Base-by-base conservation (phyloP, 2,888 invertebrate species). In the Sarcophaga rosellei region DNA sequence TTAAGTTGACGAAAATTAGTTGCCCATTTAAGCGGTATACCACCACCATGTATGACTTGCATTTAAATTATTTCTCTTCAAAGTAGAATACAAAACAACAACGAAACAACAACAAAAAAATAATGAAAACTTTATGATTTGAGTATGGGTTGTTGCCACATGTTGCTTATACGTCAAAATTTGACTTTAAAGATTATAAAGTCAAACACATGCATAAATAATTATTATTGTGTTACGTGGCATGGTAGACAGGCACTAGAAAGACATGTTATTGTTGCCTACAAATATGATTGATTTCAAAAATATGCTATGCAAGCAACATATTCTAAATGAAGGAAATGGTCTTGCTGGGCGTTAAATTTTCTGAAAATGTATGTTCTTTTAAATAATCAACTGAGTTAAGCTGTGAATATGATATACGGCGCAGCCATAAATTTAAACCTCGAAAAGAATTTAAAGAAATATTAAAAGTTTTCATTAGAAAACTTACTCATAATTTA, bases 161-260 rank as follows among this genome's bases (percentile, higher is more conserved):
- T 86, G 86, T 86, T 84, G 84, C 84, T 86, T 76, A 86, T 84
- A 84, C 89, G 89, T 90, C 91, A 90, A 91, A 91, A 91, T 90
- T 86, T 86, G 81, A 86, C 86, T 86, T 74, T 62, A 79, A 82
- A 84, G 78, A 78, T 86, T 86, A 81, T 91, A 90, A 91, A 91
- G 91, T 91, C 91, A 91, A 91, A 89, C 89, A 90, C 91, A 89
- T 90, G 91, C 90, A 90, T 89, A 88, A 88, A 88, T 87, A 78
- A 77, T 77, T 75, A 59, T 20, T 20, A 76, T 61, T 44, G 61
- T 74, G 15, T 59, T 70, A n/a, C 62, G 62, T 62, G 57, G 70
- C 65, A 57, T 21, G 47, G 45, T 20, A 63, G 81, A 72, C 70
- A 53, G 11, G n/a, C 63, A 15, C 6, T 25, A 65, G 53, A 61